Base-by-base conservation (phyloP, 2,888 invertebrate genomes). In the Opisthograptis luteolata region DNA sequence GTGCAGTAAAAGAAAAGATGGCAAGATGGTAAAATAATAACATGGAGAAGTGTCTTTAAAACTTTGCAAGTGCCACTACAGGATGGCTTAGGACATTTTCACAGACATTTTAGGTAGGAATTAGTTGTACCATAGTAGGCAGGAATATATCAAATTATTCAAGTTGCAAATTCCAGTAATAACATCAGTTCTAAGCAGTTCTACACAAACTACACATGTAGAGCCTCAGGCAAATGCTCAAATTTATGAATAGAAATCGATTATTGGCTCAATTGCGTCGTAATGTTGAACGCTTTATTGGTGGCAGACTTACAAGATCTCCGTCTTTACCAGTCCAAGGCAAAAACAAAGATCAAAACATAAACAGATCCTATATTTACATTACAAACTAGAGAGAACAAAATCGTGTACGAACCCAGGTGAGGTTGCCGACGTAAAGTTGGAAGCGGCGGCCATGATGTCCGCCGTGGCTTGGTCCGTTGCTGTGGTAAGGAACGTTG, bases 341-440 rank as follows among this genome's bases (percentile, higher is more conserved):
- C 60, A 64, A 70, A 74, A 81, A 76, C 66, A 67, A 68, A 76
- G 65, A 70, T 70, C 65, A 35, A 64, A 74, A 74, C 66, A 73
- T 69, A 70, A 70, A 64, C 68, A 64, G 50, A 61, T 67, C 70
- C 76, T 82, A 79, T 84, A 87, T 85, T 76, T 87, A 84, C 85
- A 88, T 76, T 74, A 81, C 65, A 39, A 70, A 70, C 76, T 82
- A 84, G 67, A 73, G 81, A 84, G 68, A 74, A 75, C 70, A 86
- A 87, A 87, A 80, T 86, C 70, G 73, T 68, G 84, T 89, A 87
- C 93, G 91, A 93, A 97, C 98, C 99, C 99, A 99, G 70, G 99
- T 98, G 65, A 99, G 93, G 91, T 99, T 99, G 74, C 99, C 99
- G 76, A 99, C 95, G 90, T 99, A 99, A 32, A 98, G 93, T 83